Evolutionary conservation across 2,797 vertebrate genomes (phyloP).

Genomic region (Monodelphis domestica): DNA sequence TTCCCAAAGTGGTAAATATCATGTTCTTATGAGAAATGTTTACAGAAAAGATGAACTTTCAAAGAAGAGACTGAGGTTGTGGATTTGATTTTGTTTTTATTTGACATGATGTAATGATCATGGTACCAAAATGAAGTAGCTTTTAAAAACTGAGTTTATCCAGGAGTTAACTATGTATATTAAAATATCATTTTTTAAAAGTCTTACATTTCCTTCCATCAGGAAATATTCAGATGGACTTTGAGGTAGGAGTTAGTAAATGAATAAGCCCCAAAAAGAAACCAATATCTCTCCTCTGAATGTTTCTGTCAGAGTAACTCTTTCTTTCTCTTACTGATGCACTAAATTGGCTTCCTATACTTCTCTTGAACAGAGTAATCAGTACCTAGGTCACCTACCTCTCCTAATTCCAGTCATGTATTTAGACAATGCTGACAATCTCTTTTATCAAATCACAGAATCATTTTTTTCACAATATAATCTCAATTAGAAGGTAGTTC

Average conservation of each 20-base stretch:
- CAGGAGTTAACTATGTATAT: background rate
- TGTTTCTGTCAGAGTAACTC: background rate
- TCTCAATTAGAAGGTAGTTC: slow-evolving; percentile 61
- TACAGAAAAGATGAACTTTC: slow-evolving; percentile 1
- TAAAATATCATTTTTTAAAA: background rate
- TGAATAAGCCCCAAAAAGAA: background rate
- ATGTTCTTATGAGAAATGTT: background rate
- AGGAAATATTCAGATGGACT: background rate
- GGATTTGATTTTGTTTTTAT: background rate
- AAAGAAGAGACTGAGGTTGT: background rate
- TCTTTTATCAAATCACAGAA: slow-evolving; percentile 43
- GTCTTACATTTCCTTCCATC: background rate
- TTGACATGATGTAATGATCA: background rate
- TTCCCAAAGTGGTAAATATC: background rate
- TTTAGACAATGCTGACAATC: slow-evolving; percentile 57
- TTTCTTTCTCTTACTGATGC: slow-evolving; percentile 27
- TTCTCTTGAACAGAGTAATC: slow-evolving; percentile 21
- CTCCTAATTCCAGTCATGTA: slow-evolving; percentile 49
- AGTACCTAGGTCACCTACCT: slow-evolving; percentile 44
- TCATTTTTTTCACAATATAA: slow-evolving; percentile 48
- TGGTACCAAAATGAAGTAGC: background rate
- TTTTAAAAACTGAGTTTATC: background rate
- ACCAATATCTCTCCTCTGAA: background rate
- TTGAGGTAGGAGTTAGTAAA: background rate
- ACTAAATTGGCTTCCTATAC: background rate